Percentiles rank a stretch among this genome's conserved stretches.
Evolutionary conservation across 2,797 vertebrate genomes (phyloP).

Genomic region (Varecia variegata): DNA sequence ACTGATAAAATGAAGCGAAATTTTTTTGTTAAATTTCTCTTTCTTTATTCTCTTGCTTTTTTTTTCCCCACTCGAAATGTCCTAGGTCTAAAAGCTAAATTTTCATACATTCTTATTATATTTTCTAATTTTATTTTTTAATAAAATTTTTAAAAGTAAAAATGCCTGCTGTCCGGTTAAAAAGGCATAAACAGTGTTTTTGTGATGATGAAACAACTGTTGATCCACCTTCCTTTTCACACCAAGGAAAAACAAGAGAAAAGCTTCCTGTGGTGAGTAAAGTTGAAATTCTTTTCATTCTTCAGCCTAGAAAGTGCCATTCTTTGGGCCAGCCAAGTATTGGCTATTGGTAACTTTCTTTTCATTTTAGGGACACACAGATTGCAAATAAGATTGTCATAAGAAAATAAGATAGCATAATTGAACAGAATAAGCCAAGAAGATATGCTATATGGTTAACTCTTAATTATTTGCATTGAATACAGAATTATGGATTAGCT

Average conservation of each 20-base stretch:
- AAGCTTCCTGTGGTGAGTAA: constrained; percentile 74
- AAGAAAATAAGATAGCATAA: not conserved
- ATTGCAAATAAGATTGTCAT: not conserved
- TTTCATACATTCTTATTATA: constrained; percentile 20
- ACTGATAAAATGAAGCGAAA: not conserved
- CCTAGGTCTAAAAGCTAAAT: not conserved
- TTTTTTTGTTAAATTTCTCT: not conserved
- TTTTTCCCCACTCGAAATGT: too few species aligned
- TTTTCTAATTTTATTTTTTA: constrained; percentile 67
- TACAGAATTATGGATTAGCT: not conserved
- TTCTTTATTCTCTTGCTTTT: too few species aligned
- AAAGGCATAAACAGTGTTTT: not conserved
- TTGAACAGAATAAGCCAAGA: constrained; percentile 8
- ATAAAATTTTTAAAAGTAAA: constrained; percentile 45
- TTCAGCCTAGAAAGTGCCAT: constrained; percentile 39
- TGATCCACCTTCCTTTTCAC: constrained; percentile 44
- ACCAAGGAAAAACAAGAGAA: constrained; percentile 41
- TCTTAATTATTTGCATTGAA: not conserved
- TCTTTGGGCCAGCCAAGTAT: not conserved
- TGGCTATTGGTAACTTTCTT: not conserved
- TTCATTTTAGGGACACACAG: constrained; percentile 18
- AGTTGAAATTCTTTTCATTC: constrained; percentile 41
- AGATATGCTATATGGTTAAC: not conserved
- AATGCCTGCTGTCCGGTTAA: not conserved
- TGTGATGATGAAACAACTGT: not conserved